Evolutionary conservation across 2,888 invertebrate species (phyloP).

Genomic region (Apamea sordens): DNA sequence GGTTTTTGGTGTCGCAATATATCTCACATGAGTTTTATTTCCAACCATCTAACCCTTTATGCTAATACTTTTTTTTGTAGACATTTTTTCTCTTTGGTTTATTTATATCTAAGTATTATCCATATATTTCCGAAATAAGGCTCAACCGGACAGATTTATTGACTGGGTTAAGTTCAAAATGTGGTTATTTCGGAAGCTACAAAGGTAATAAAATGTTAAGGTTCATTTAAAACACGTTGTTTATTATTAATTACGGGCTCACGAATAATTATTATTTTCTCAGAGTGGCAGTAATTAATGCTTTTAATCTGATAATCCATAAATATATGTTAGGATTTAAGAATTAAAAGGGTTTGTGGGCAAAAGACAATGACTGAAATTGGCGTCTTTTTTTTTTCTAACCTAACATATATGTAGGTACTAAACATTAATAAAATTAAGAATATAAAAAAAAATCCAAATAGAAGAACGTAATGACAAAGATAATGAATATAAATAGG

Average conservation of each 20-base stretch:
- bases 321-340: constrained; percentile 1
- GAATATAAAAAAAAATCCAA: neutral
- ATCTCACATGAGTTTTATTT: constrained; percentile 6
- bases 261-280: constrained; percentile 1
- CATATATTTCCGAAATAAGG: constrained; percentile 18
- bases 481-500: constrained; percentile 27
- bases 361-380: neutral
- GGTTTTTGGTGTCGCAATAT: neutral
- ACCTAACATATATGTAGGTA: no score
- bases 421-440: constrained; percentile 3
- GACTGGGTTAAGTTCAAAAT: constrained; percentile 16
- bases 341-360: neutral
- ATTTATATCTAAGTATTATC: neutral
- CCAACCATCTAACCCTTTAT: neutral
- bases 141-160: constrained; percentile 7
- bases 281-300: constrained; percentile 13
- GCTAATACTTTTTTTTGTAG: constrained; percentile 11
- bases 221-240: constrained; percentile 25
- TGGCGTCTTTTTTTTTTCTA: no score
- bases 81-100: neutral
- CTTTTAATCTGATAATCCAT: constrained; percentile 23
- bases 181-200: constrained; percentile 10
- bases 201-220: constrained; percentile 1
- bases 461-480: neutral
- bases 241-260: constrained; percentile 9